Evolutionary conservation across 2,113 vertebrate species (phyloP).

Genomic region (Naja naja): DNA sequence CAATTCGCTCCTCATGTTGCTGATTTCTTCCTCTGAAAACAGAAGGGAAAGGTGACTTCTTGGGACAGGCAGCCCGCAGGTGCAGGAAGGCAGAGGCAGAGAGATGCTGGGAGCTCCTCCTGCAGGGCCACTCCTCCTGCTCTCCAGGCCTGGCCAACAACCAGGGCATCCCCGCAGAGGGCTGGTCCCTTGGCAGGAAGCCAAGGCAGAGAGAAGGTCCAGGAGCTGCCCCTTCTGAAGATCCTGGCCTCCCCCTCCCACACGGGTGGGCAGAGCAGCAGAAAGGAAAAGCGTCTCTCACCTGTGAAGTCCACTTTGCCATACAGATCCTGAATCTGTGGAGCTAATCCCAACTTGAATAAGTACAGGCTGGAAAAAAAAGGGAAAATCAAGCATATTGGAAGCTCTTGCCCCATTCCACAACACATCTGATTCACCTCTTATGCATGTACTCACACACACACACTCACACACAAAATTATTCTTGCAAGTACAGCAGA

Average conservation of each 20-base stretch:
- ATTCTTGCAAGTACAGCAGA: background rate
- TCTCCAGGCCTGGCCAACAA: background rate
- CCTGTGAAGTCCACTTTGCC: conserved; percentile 98
- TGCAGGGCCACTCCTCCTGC: background rate
- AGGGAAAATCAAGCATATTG: background rate
- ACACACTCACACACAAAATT: background rate
- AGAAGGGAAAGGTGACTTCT: background rate
- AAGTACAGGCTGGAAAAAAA: conserved; percentile 85
- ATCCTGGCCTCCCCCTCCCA: background rate
- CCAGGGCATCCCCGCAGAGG: too few relatives aligned
- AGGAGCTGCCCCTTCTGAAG: background rate
- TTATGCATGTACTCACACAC: background rate
- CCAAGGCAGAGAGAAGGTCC: background rate
- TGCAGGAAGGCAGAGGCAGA: background rate
- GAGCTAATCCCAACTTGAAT: conserved; percentile 95
- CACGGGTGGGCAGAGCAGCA: background rate
- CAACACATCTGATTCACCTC: background rate
- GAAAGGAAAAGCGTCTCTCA: conserved; percentile 61
- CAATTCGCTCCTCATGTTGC: conserved; percentile 96
- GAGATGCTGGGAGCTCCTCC: background rate
- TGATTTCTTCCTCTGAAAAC: conserved; percentile 92
- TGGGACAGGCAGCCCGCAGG: background rate
- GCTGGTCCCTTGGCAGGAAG: background rate
- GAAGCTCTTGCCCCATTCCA: rapidly evolving
- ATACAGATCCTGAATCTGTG: conserved; percentile 96